Evolutionary conservation across 2,888 invertebrate genomes (phyloP).

Genomic region (Drosophila macrospina): DNA sequence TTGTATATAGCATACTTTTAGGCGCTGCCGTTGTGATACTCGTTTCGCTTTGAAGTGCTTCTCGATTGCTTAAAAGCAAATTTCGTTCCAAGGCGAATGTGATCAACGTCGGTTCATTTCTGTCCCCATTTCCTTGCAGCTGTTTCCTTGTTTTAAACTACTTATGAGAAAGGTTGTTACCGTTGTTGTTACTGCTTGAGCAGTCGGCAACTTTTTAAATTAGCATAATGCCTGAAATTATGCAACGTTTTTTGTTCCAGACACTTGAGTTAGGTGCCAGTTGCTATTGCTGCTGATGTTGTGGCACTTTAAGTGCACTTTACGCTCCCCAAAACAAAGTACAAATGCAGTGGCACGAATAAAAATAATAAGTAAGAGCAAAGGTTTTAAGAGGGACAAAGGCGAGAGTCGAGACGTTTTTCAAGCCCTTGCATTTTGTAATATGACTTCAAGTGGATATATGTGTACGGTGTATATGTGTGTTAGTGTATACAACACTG

Average conservation of each 20-base stretch:
- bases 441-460: conserved; percentile 40
- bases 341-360: conserved; percentile 43
- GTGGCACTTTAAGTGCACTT: conserved; percentile 73
- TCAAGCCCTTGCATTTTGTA: conserved; percentile 72
- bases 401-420: conserved; percentile 52
- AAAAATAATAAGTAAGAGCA: conserved; percentile 22
- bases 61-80: conserved; percentile 83
- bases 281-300: conserved; percentile 34
- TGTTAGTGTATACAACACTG: conserved; percentile 52
- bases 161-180: conserved; percentile 54
- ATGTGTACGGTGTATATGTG: conserved; percentile 8
- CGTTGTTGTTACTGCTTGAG: conserved; percentile 49
- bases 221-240: conserved; percentile 80
- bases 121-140: conserved; percentile 44
- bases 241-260: conserved; percentile 67
- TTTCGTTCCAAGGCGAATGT: conserved; percentile 70
- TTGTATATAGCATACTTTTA: conserved; percentile 62
- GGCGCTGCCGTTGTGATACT: conserved; percentile 56
- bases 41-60: conserved; percentile 72
- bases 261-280: conserved; percentile 41
- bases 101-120: conserved; percentile 53
- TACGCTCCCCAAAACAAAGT: conserved; percentile 52
- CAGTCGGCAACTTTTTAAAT: conserved; percentile 71
- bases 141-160: conserved; percentile 62
- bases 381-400: conserved; percentile 5